Evolutionary conservation across 2,888 invertebrate genomes (phyloP).

Genomic region (Luperina nickerlii): DNA sequence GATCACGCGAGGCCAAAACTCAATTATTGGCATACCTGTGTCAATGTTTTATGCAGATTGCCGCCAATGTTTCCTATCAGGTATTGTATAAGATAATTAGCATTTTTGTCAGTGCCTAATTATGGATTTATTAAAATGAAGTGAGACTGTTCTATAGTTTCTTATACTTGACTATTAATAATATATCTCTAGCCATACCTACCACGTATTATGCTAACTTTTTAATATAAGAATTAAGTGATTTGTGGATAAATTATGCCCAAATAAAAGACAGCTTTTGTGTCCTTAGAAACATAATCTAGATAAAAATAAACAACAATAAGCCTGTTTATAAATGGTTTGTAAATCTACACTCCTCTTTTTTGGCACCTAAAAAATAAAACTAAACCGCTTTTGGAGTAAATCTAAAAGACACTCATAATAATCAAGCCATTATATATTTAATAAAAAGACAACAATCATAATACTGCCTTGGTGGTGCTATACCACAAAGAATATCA

Average conservation of each 20-base stretch:
- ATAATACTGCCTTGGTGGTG: neutral
- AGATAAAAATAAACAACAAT: neutral
- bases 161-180: slow-evolving; percentile 5
- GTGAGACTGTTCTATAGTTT: slow-evolving; percentile 46
- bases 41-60: slow-evolving; percentile 78
- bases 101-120: slow-evolving; percentile 56
- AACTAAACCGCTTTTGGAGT: slow-evolving; percentile 1
- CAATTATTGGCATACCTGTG: slow-evolving; percentile 76
- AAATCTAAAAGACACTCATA: slow-evolving; percentile 1
- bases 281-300: slow-evolving; percentile 1
- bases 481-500: neutral
- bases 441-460: slow-evolving; percentile 7
- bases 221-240: neutral
- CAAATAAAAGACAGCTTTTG: slow-evolving; percentile 39
- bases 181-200: neutral
- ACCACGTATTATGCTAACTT: neutral
- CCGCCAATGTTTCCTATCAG: slow-evolving; percentile 66
- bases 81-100: slow-evolving; percentile 64
- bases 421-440: slow-evolving; percentile 5
- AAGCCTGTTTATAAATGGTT: slow-evolving; percentile 31
- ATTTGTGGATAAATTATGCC: neutral
- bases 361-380: slow-evolving; percentile 13
- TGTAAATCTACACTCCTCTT: slow-evolving; percentile 5
- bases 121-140: slow-evolving; percentile 47
- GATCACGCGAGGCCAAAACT: slow-evolving; percentile 83